These are phyloP conservation scores for Carabus problematicus DNA, from an alignment of 2,888 invertebrate species.

Conservation along the genomic window DNA sequence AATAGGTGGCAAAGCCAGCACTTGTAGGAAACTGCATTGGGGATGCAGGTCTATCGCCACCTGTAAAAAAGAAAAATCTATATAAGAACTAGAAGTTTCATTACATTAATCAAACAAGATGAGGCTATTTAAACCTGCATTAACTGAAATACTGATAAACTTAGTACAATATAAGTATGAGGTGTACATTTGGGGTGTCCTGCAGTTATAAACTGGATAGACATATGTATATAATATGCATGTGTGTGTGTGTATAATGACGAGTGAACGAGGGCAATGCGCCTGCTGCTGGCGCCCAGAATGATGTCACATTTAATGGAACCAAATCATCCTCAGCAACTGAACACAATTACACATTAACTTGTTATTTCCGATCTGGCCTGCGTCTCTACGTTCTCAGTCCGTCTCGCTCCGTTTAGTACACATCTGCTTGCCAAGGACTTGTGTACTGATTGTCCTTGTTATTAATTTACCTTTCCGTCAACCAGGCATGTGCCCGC, in stretches of 20 bases:
- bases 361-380: conserved; percentile 50
- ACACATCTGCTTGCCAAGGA: not conserved
- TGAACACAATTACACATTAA: conserved; percentile 51
- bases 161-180: too few relatives aligned
- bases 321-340: conserved; percentile 49
- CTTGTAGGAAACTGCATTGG: conserved; percentile 53
- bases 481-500: conserved; percentile 8
- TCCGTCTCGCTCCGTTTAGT: not conserved
- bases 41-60: conserved; percentile 48
- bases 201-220: too few relatives aligned
- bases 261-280: conserved; percentile 34
- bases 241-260: not conserved
- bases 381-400: not conserved
- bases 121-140: too few relatives aligned
- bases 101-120: too few relatives aligned
- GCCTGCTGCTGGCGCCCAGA: conserved; percentile 48
- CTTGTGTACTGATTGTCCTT: too few relatives aligned
- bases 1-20: conserved; percentile 56
- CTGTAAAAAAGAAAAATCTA: conserved; percentile 19
- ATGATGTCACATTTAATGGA: conserved; percentile 49
- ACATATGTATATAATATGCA: too few relatives aligned
- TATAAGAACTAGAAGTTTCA: too few relatives aligned
- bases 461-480: conserved; percentile 2
- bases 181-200: too few relatives aligned
- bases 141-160: too few relatives aligned